These are phyloP conservation scores for Aptenodytes patagonicus DNA, from an alignment of 2,113 vertebrate species.

Conservation along the genomic window DNA sequence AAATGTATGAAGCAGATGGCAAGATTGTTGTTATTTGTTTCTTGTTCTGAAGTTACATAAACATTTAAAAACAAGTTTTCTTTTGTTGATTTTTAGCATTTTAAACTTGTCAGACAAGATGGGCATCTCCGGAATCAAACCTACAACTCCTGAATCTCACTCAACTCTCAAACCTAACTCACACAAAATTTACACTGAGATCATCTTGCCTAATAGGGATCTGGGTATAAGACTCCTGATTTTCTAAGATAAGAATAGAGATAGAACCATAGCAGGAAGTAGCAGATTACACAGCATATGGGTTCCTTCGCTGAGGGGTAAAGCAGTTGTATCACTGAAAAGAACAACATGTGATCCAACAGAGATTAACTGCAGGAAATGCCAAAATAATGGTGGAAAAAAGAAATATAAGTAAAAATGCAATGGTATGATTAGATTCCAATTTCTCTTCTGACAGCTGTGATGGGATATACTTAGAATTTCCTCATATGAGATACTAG, in stretches of 20 bases:
- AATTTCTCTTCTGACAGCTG: not conserved
- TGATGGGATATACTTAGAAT: not conserved
- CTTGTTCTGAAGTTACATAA: not conserved
- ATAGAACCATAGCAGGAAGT: not conserved
- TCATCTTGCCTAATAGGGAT: not conserved
- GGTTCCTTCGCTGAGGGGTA: not conserved
- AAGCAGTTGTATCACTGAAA: not conserved
- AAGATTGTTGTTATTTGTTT: constrained; percentile 20
- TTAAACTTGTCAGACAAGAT: not conserved
- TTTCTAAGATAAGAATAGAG: not conserved
- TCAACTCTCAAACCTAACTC: not conserved
- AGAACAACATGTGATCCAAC: constrained; percentile 8
- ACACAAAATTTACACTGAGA: not conserved
- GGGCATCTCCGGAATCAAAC: not conserved
- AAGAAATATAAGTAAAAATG: not conserved
- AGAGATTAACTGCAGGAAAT: not conserved
- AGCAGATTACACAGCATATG: not conserved
- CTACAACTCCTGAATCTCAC: not conserved
- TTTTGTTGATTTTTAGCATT: not conserved
- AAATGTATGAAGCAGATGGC: constrained; percentile 29
- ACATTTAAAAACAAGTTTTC: not conserved
- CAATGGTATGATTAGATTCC: not conserved
- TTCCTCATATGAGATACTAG: not conserved
- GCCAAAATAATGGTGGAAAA: not conserved
- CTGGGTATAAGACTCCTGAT: not conserved